These are phyloP conservation scores for Micrasema longulum DNA, from an alignment of 1,140 invertebrate genomes.

Conservation along the genomic window DNA sequence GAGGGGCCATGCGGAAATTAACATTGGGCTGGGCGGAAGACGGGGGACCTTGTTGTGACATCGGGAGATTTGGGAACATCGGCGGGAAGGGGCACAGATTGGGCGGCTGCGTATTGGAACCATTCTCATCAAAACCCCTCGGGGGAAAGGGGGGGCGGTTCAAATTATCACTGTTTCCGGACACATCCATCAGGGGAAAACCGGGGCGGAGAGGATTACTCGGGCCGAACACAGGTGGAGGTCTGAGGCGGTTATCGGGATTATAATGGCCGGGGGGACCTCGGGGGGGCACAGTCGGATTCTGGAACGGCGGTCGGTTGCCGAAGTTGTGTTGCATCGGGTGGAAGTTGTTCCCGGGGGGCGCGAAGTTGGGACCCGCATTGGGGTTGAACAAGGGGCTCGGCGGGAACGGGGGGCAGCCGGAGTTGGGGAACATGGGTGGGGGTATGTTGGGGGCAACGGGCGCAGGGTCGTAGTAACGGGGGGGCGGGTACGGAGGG, in stretches of 20 bases:
- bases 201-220: not conserved
- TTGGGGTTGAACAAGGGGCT: not conserved
- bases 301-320: conserved; percentile 2
- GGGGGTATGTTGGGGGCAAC: not conserved
- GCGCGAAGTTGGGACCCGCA: not conserved
- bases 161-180: not conserved
- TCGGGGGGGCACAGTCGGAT: not conserved
- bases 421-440: not conserved
- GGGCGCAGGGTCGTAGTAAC: not conserved
- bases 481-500: not conserved
- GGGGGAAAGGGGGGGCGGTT: conserved; percentile 2
- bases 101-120: too few species aligned
- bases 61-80: conserved; percentile 21
- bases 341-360: not conserved
- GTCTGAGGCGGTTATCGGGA: not conserved
- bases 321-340: not conserved
- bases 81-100: not conserved
- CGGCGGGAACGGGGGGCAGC: not conserved
- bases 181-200: too few species aligned
- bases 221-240: not conserved
- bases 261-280: not conserved
- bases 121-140: too few species aligned
- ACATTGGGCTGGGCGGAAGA: not conserved
- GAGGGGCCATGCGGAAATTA: conserved; percentile 11
- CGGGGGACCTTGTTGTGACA: not conserved